Evolutionary conservation across 2,797 vertebrate species (phyloP).

Genomic region (Streptopelia turtur): DNA sequence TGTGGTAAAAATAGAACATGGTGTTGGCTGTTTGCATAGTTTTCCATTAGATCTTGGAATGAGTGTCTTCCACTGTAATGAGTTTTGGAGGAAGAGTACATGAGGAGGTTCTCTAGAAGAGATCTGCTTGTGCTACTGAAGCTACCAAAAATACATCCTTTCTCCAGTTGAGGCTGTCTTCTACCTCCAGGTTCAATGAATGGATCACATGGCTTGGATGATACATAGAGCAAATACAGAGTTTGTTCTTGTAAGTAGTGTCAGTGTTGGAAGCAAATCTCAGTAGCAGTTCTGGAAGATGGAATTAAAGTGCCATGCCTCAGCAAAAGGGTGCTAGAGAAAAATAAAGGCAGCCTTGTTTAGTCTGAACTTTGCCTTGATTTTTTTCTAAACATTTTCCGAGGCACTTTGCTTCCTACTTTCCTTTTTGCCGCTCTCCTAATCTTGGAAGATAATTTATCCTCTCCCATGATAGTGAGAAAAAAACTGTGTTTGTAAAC

Average conservation of each 20-base stretch:
- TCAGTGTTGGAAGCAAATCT: background rate
- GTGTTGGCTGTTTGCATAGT: background rate
- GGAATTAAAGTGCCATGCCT: background rate
- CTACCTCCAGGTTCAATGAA: background rate
- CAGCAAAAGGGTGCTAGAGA: background rate
- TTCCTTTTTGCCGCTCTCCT: background rate
- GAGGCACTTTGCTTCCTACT: background rate
- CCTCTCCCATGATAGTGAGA: background rate
- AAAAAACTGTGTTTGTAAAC: background rate
- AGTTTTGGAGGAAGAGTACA: background rate
- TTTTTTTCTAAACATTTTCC: background rate
- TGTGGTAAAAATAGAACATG: background rate
- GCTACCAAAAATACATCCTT: background rate
- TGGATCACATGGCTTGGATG: background rate
- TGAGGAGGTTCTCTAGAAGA: background rate
- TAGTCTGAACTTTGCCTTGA: constrained; percentile 25
- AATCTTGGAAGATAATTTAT: background rate
- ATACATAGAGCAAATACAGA: background rate
- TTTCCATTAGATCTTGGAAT: background rate
- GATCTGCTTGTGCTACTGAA: background rate
- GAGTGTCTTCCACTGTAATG: background rate
- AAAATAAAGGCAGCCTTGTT: constrained; percentile 15
- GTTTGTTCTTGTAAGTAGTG: background rate
- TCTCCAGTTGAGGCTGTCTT: background rate
- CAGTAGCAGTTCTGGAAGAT: background rate